phyloP scores from a whole-genome alignment of 2,113 vertebrate species.

The Coracopsis vasa region DNA sequence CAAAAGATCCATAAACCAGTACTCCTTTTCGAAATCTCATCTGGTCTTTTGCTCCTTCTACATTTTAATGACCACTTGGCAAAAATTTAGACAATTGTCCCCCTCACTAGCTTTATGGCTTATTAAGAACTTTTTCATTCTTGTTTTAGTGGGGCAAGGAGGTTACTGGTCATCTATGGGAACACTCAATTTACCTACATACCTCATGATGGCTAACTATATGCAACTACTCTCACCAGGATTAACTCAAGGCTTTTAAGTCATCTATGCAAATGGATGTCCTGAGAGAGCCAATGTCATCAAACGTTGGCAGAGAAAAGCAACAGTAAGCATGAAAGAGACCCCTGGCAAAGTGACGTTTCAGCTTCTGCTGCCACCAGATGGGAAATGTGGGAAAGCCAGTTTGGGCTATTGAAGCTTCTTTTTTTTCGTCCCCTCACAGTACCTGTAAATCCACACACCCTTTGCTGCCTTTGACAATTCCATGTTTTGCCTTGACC shows the following conservation, averaged over 20 bases:
- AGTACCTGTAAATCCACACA: not conserved
- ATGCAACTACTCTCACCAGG: not conserved
- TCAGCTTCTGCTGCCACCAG: not conserved
- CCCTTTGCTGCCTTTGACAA: not conserved
- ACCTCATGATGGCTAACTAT: not conserved
- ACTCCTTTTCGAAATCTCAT: not conserved
- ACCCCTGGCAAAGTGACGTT: not conserved
- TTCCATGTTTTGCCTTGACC: not conserved
- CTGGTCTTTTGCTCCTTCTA: not conserved
- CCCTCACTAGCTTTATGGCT: not conserved
- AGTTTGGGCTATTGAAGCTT: not conserved
- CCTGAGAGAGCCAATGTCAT: not conserved
- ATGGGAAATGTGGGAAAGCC: not conserved
- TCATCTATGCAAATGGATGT: not conserved
- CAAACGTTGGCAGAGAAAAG: not conserved
- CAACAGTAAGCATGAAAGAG: not conserved
- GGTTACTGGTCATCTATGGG: not conserved
- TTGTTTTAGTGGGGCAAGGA: not conserved
- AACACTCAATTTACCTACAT: not conserved
- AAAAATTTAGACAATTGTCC: not conserved
- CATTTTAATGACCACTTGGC: not conserved
- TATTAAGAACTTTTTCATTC: not conserved
- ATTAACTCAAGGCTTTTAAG: not conserved
- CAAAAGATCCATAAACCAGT: not conserved
- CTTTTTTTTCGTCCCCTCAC: not conserved